These are phyloP conservation scores for Epirrhoe tristata DNA, from an alignment of 2,888 invertebrate species.

Conservation along the genomic window DNA sequence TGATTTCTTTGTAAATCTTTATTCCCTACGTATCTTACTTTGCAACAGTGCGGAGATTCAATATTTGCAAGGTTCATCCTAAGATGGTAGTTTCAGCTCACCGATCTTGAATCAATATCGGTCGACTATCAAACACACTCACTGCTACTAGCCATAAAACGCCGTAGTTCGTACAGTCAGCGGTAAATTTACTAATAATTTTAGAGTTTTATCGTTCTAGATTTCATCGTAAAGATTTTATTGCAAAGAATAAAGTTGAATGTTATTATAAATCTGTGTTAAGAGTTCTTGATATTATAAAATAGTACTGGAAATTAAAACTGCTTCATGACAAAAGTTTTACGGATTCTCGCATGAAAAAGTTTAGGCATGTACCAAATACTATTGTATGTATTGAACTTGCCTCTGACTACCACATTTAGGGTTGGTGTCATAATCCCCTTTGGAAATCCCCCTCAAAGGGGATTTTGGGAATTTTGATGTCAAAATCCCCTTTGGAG, in stretches of 20 bases:
- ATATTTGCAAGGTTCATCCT: conserved; percentile 2
- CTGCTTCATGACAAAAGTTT: too few relatives aligned
- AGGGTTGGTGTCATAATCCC: too few relatives aligned
- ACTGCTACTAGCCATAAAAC: conserved; percentile 22
- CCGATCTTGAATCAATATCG: conserved; percentile 22
- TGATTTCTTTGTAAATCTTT: neutral
- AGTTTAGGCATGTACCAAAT: too few relatives aligned
- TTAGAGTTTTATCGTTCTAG: neutral
- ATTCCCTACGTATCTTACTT: neutral
- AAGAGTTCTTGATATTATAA: too few relatives aligned
- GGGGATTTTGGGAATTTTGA: too few relatives aligned
- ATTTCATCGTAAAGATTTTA: neutral
- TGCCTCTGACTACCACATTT: too few relatives aligned
- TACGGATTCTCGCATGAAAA: too few relatives aligned
- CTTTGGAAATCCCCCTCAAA: too few relatives aligned
- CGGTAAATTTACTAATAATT: neutral
- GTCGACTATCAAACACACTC: conserved; percentile 24
- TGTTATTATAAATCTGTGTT: neutral
- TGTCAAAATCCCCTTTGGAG: too few relatives aligned
- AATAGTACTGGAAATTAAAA: too few relatives aligned
- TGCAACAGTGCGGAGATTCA: neutral
- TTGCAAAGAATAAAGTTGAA: neutral
- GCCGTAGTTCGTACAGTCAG: conserved; percentile 4
- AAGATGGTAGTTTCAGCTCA: conserved; percentile 6
- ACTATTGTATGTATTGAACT: too few relatives aligned